A percentile compares a stretch with the other conserved stretches of the same genome.
These are phyloP conservation scores for Drosophila pallidifrons DNA, from an alignment of 1,140 invertebrate genomes.

Conservation along the genomic window DNA sequence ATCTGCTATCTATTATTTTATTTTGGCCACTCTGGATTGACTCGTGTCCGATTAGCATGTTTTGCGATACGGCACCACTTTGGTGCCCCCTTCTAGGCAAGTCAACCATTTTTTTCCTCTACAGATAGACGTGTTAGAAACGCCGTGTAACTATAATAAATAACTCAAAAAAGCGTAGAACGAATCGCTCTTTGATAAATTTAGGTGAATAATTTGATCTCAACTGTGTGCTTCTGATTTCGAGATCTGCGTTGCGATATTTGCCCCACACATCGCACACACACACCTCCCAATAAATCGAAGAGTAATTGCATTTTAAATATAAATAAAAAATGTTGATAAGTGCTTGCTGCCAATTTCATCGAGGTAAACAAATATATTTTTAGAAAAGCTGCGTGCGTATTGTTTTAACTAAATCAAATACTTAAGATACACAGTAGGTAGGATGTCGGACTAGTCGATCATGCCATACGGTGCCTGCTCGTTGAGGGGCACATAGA, in stretches of 20 bases:
- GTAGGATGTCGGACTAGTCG: not conserved
- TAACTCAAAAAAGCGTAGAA: not conserved
- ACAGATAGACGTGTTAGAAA: not conserved
- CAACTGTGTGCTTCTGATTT: not conserved
- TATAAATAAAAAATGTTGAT: conserved; percentile 12
- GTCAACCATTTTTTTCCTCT: not conserved
- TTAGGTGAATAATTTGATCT: not conserved
- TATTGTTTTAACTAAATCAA: not conserved
- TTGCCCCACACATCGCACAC: not conserved
- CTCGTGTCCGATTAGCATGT: conserved; percentile 16
- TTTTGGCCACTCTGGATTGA: conserved; percentile 3
- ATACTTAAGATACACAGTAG: not conserved
- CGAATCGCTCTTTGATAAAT: not conserved
- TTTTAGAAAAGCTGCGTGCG: not conserved
- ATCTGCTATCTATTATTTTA: conserved; percentile 3
- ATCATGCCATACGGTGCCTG: conserved; percentile 34
- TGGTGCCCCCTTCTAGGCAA: not conserved
- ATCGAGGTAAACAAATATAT: conserved; percentile 6
- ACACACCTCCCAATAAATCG: conserved; percentile 1
- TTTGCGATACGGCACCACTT: conserved; percentile 6
- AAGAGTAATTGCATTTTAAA: conserved; percentile 12
- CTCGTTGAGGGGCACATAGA: conserved; percentile 44
- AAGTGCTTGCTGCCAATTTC: conserved; percentile 3
- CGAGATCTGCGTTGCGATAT: not conserved
- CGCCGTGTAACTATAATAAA: not conserved